phyloP scores from a whole-genome alignment of 2,797 vertebrate species.

The Gymnothorax reevesii region DNA sequence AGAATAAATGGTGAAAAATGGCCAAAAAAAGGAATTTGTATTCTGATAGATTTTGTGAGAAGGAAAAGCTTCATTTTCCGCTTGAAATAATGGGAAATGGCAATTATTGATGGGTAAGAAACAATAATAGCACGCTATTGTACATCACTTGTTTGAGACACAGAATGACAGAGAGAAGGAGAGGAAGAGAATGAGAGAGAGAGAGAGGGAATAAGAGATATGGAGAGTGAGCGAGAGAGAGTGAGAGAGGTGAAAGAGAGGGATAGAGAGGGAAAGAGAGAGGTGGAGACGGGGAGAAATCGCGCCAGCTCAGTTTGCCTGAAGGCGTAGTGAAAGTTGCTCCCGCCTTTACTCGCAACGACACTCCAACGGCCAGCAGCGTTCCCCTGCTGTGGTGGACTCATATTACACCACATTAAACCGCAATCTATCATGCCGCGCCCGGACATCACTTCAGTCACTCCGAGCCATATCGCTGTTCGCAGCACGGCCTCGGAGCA shows the following conservation, averaged over 20 bases:
- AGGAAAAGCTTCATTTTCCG: background rate
- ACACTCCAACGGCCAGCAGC: background rate
- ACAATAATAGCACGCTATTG: too few species aligned
- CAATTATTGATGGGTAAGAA: too few species aligned
- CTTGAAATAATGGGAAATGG: background rate
- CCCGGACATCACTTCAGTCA: background rate
- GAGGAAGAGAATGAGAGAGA: background rate
- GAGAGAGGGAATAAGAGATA: too few species aligned
- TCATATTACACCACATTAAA: constrained; percentile 17
- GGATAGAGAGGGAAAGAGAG: background rate
- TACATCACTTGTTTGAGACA: background rate
- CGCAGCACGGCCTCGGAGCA: constrained; percentile 7
- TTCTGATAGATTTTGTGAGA: background rate
- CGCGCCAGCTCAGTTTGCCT: background rate
- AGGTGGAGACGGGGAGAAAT: constrained; percentile 18
- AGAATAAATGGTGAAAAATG: too few species aligned
- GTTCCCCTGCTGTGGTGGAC: background rate
- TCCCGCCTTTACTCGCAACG: background rate
- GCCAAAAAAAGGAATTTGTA: too few species aligned
- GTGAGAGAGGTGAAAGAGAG: too few species aligned
- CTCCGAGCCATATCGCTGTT: constrained; percentile 6
- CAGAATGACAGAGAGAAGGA: background rate
- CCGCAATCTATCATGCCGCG: background rate
- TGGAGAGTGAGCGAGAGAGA: too few species aligned
- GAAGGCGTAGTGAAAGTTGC: background rate